phyloP scores from a whole-genome alignment of 2,113 vertebrate genomes.

The Hepsetus odoe region DNA sequence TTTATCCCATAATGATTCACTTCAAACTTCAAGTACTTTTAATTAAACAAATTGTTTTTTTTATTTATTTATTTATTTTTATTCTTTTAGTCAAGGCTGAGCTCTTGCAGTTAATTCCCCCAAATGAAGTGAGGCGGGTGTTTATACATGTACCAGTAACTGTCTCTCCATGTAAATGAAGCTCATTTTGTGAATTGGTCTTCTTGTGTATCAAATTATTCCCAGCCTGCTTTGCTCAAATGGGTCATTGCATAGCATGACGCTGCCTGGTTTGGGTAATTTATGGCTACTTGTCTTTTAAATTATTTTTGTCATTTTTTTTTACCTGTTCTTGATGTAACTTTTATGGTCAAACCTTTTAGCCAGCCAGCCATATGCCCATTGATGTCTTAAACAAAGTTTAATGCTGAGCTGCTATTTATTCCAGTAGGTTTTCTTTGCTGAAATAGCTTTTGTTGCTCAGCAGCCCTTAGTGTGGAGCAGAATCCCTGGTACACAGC shows the following conservation, averaged over 20 bases:
- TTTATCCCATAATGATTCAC: too few relatives aligned
- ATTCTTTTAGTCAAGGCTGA: too few relatives aligned
- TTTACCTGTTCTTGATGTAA: background rate
- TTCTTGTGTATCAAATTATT: background rate
- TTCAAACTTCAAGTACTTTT: too few relatives aligned
- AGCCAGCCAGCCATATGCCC: background rate
- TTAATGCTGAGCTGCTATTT: background rate
- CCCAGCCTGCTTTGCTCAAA: background rate
- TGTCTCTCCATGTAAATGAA: background rate
- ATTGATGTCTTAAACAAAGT: background rate
- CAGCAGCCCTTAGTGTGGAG: background rate
- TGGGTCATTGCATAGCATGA: conserved; percentile 21
- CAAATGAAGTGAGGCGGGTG: background rate
- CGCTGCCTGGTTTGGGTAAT: background rate
- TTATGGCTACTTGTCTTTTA: background rate
- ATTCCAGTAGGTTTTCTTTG: background rate
- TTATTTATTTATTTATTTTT: too few relatives aligned
- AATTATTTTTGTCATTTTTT: background rate
- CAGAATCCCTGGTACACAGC: background rate
- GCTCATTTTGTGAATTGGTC: background rate
- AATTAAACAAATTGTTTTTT: too few relatives aligned
- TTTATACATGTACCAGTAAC: conserved; percentile 3
- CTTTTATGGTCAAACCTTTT: background rate
- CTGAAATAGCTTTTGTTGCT: background rate
- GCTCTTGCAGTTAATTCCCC: too few relatives aligned